phyloP scores from a whole-genome alignment of 2,888 invertebrate species.

The Caenorhabditis macrosperma region DNA sequence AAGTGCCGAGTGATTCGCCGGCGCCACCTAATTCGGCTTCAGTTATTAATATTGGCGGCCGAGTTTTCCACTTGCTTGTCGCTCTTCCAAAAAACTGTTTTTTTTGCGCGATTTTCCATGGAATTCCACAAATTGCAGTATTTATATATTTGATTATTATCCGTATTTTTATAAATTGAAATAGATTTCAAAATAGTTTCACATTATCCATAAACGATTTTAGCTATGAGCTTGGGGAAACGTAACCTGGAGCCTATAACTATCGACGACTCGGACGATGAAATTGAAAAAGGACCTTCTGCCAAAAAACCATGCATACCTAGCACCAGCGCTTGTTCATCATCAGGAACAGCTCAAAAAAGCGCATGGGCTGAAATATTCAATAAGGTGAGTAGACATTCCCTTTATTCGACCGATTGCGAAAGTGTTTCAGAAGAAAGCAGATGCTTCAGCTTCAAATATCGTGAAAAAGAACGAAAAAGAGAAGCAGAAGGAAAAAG shows the following conservation, averaged over 20 bases:
- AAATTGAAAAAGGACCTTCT: neutral
- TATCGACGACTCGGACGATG: slow-evolving; percentile 57
- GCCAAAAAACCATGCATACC: slow-evolving; percentile 20
- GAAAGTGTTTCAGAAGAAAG: slow-evolving; percentile 18
- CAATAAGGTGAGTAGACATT: slow-evolving; percentile 13
- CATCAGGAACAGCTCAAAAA: neutral
- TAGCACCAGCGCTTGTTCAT: neutral
- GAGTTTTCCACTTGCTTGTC: neutral
- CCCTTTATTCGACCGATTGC: neutral
- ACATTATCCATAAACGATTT: neutral
- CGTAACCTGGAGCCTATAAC: slow-evolving; percentile 53
- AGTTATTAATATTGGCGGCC: neutral
- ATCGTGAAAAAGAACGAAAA: slow-evolving; percentile 13
- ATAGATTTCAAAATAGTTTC: neutral
- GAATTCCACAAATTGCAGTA: too few relatives aligned
- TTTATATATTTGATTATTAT: too few relatives aligned
- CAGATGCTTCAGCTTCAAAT: slow-evolving; percentile 1
- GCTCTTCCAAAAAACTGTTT: neutral
- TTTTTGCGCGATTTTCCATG: neutral
- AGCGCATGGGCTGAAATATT: slow-evolving; percentile 41
- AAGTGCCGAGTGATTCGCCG: neutral
- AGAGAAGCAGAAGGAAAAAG: slow-evolving; percentile 25
- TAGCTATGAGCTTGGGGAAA: slow-evolving; percentile 38
- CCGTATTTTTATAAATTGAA: neutral
- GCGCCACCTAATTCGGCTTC: neutral